Percentiles rank a stretch among this genome's conserved stretches.
These are phyloP conservation scores for Koerneria pararmatus DNA, from an alignment of 2,888 invertebrate species.

Conservation along the genomic window DNA sequence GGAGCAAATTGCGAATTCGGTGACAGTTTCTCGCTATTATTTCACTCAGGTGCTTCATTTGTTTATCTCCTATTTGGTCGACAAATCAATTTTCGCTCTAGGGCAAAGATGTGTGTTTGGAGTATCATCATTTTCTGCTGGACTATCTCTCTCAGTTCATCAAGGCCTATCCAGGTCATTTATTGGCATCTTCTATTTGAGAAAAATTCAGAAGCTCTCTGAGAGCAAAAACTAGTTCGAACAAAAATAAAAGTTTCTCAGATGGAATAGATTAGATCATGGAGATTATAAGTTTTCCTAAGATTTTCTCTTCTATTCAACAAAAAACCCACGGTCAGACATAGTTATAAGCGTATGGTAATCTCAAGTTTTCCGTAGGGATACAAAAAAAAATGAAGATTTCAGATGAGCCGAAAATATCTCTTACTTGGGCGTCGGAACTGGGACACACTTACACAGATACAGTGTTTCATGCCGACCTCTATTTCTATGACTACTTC, in stretches of 20 bases:
- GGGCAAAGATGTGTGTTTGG: not conserved
- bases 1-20: no score
- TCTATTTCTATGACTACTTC: slow-evolving; percentile 36
- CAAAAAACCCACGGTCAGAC: no score
- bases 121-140: slow-evolving; percentile 7
- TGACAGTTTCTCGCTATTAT: no score
- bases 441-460: slow-evolving; percentile 39
- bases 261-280: no score
- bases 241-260: not conserved
- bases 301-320: no score
- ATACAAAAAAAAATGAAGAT: not conserved
- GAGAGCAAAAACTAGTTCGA: not conserved
- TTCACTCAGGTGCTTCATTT: no score
- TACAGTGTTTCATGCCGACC: slow-evolving; percentile 37
- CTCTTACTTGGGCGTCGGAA: slow-evolving; percentile 38
- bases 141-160: slow-evolving; percentile 22
- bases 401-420: slow-evolving; percentile 36
- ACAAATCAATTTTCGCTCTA: no score
- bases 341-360: no score
- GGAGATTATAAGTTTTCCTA: no score
- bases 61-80: no score
- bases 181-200: not conserved
- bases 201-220: not conserved
- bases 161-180: slow-evolving; percentile 16
- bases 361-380: no score